phyloP scores from a whole-genome alignment of 1,140 invertebrate species.

The Pachypsylla venusta region DNA sequence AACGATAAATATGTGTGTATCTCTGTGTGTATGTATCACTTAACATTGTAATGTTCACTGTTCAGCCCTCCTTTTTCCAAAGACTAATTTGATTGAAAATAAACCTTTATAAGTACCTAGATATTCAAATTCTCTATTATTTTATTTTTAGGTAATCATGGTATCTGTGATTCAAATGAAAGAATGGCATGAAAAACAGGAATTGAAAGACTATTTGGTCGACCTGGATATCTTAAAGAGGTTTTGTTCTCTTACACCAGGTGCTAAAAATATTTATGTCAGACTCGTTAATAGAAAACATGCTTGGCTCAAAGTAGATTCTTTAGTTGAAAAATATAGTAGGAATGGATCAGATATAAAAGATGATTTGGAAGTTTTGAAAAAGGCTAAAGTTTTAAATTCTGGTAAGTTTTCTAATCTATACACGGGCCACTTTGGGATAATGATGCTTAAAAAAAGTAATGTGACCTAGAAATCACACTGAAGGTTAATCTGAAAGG shows the following conservation, averaged over 20 bases:
- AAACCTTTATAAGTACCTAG: too few species aligned
- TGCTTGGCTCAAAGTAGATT: neutral
- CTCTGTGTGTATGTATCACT: too few species aligned
- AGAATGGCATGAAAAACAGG: neutral
- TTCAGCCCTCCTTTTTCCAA: too few species aligned
- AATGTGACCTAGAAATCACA: too few species aligned
- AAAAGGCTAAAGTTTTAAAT: neutral
- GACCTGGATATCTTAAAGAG: neutral
- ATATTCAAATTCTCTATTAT: too few species aligned
- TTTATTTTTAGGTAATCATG: neutral
- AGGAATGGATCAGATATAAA: neutral
- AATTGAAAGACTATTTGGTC: neutral
- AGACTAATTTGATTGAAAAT: too few species aligned
- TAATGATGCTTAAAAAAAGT: too few species aligned
- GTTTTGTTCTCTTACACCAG: neutral
- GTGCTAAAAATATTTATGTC: slow-evolving; percentile 3
- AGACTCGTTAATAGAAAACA: slow-evolving; percentile 3
- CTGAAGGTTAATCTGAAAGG: too few species aligned
- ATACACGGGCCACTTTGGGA: too few species aligned
- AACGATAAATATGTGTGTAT: too few species aligned
- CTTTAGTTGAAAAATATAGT: neutral
- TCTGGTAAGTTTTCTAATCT: neutral
- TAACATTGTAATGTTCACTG: too few species aligned
- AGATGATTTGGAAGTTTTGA: neutral
- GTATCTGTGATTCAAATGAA: slow-evolving; percentile 8